Evolutionary conservation across 2,113 vertebrate species (phyloP).

Genomic region (Crotalus horridus): DNA sequence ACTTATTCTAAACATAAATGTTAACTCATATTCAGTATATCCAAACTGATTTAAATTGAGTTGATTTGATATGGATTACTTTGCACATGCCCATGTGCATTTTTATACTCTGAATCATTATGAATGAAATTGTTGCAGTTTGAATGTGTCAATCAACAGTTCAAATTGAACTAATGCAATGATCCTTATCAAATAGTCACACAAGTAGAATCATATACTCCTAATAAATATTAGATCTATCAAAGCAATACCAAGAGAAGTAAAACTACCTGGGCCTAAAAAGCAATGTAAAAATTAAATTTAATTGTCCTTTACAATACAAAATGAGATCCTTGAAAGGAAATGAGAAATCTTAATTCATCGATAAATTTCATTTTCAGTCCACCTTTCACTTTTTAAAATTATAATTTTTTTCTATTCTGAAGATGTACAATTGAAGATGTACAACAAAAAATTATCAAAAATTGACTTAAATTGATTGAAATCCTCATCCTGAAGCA

Average conservation of each 20-base stretch:
- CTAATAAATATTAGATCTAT: neutral
- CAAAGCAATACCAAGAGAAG: neutral
- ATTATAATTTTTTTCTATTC: neutral
- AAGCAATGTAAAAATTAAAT: neutral
- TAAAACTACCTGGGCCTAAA: neutral
- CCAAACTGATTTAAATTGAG: neutral
- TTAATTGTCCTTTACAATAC: neutral
- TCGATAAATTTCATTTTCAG: neutral
- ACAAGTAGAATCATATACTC: neutral
- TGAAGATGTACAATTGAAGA: neutral
- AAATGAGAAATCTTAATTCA: neutral
- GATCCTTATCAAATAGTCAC: neutral
- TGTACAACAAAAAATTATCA: neutral
- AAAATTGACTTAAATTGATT: neutral
- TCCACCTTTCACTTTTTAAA: neutral
- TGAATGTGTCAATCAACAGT: neutral
- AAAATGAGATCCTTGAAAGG: neutral
- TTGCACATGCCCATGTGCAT: neutral
- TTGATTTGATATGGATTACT: neutral
- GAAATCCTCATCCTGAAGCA: neutral
- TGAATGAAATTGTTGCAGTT: neutral
- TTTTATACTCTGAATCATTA: neutral
- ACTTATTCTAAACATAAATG: neutral
- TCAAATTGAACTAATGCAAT: neutral
- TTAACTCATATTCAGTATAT: neutral